These are phyloP conservation scores for Eupithecia subfuscata DNA, from an alignment of 2,888 invertebrate genomes.

Conservation along the genomic window DNA sequence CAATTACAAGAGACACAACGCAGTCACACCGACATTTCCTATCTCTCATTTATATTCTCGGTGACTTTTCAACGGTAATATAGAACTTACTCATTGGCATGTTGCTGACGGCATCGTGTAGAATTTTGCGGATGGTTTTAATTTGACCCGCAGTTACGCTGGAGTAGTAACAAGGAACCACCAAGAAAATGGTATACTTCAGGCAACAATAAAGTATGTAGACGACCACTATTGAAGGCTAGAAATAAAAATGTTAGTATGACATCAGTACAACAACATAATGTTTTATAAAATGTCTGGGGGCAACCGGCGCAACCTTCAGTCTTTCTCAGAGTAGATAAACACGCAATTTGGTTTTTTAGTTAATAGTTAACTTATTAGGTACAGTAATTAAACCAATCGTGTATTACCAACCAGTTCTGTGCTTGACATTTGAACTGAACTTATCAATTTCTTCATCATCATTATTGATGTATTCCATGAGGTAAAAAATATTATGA, in stretches of 20 bases:
- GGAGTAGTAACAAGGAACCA: conserved; percentile 66
- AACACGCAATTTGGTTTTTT: background rate
- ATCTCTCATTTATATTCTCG: no score
- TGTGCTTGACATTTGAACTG: conserved; percentile 49
- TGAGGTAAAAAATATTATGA: conserved; percentile 61
- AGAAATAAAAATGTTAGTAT: background rate
- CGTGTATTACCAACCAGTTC: conserved; percentile 12
- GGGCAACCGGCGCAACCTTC: background rate
- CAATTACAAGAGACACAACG: no score
- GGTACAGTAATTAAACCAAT: background rate
- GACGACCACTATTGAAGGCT: background rate
- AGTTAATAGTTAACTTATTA: background rate
- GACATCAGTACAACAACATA: background rate
- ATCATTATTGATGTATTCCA: conserved; percentile 65
- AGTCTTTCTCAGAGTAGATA: no score
- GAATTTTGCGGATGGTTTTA: conserved; percentile 56
- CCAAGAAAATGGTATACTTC: conserved; percentile 61
- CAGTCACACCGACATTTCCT: no score
- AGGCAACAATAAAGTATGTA: conserved; percentile 52
- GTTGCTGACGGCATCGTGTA: conserved; percentile 67
- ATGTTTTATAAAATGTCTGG: background rate
- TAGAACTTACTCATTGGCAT: conserved; percentile 54
- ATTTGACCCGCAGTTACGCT: conserved; percentile 64
- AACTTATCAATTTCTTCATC: conserved; percentile 57
- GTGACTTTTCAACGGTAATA: no score